These are phyloP conservation scores for Crambe crambe DNA, from an alignment of 37 sponge, comb jelly and placozoan species.

Conservation along the genomic window DNA sequence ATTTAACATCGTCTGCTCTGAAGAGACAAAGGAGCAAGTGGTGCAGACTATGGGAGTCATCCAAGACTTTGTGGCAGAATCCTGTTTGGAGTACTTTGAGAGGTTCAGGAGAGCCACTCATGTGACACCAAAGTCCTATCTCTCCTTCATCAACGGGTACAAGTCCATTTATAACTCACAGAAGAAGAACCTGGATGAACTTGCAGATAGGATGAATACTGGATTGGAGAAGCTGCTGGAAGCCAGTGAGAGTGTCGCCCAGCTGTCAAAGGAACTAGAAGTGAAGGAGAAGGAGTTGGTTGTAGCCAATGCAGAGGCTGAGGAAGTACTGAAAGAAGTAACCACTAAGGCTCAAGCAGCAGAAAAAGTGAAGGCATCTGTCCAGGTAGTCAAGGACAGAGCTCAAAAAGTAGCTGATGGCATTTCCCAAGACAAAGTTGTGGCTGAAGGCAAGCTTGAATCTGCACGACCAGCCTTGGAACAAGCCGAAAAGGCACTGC, in stretches of 20 bases:
- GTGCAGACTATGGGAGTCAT: constrained; percentile 94
- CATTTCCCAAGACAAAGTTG: constrained; percentile 89
- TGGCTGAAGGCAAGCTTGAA: constrained; percentile 92
- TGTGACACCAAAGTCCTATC: constrained; percentile 98
- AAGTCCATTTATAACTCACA: constrained; percentile 88
- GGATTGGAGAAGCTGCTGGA: constrained; percentile 95
- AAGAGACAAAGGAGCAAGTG: constrained; percentile 87
- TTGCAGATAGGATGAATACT: constrained; percentile 92
- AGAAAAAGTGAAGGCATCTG: constrained; percentile 97
- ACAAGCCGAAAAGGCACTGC: constrained; percentile 95
- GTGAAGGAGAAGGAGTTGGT: constrained; percentile 97
- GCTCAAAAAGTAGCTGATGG: constrained; percentile 96
- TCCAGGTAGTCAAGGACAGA: constrained; percentile 98
- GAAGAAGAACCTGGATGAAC: constrained; percentile 75
- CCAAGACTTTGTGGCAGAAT: constrained; percentile 98
- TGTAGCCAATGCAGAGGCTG: constrained; percentile 91
- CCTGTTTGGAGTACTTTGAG: constrained; percentile 94
- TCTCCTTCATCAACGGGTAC: constrained; percentile 95
- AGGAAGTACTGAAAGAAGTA: constrained; percentile 92
- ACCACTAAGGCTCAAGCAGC: constrained; percentile 97
- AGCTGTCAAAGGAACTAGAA: constrained; percentile 87
- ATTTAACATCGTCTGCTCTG: constrained; percentile 83
- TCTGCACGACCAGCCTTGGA: constrained; percentile 93
- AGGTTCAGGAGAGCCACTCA: constrained; percentile 92
- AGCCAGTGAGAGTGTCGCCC: constrained; percentile 86